phyloP scores from a whole-genome alignment of 2,888 invertebrate genomes.

The Cryptus viduatorius region DNA sequence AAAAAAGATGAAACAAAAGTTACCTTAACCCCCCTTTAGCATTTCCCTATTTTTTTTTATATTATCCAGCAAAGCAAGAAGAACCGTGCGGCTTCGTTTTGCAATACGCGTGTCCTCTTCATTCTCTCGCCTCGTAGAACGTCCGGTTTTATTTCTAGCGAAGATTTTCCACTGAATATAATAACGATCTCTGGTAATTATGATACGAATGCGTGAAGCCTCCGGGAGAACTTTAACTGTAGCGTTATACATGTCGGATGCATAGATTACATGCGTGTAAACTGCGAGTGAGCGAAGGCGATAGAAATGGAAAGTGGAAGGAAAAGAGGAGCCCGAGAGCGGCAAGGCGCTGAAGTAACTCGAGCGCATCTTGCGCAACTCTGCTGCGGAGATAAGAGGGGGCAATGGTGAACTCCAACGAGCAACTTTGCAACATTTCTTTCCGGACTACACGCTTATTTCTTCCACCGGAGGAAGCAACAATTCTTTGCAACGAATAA shows the following conservation, averaged over 20 bases:
- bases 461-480: conserved; percentile 39
- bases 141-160: conserved; percentile 44
- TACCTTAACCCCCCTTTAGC: neutral
- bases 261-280: conserved; percentile 27
- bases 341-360: conserved; percentile 33
- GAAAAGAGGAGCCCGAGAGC: conserved; percentile 64
- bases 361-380: conserved; percentile 74
- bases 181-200: conserved; percentile 73
- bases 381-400: conserved; percentile 52
- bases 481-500: conserved; percentile 29
- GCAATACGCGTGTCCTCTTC: neutral
- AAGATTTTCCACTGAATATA: conserved; percentile 72
- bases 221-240: conserved; percentile 6
- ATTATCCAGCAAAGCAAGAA: conserved; percentile 27
- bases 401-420: conserved; percentile 55
- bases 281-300: conserved; percentile 49
- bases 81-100: conserved; percentile 34
- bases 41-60: neutral
- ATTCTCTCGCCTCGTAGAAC: conserved; percentile 1
- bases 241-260: conserved; percentile 75
- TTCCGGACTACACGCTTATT: conserved; percentile 68
- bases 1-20: conserved; percentile 9
- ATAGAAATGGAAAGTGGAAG: conserved; percentile 81
- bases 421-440: conserved; percentile 72
- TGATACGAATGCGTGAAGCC: conserved; percentile 64